phyloP scores from a whole-genome alignment of 2,888 invertebrate species.

The Drosophila yooni region DNA sequence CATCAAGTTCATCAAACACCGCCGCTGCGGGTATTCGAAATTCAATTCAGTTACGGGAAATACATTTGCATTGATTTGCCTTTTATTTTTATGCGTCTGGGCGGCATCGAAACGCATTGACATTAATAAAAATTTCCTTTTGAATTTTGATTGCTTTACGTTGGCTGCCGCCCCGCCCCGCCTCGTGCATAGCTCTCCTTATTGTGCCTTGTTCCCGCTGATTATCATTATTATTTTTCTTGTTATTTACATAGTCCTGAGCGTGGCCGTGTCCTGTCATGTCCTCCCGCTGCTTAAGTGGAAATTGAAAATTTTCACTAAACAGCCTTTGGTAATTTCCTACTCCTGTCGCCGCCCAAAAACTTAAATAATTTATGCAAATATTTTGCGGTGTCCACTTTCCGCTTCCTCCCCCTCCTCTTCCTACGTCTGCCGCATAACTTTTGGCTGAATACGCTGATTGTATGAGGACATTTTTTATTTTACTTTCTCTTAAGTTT shows the following conservation, averaged over 20 bases:
- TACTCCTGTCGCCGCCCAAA: conserved; percentile 45
- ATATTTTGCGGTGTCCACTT: conserved; percentile 61
- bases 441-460: conserved; percentile 31
- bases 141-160: conserved; percentile 81
- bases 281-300: conserved; percentile 53
- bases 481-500: conserved; percentile 7
- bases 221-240: conserved; percentile 66
- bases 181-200: conserved; percentile 33
- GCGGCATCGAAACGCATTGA: conserved; percentile 66
- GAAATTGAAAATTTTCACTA: conserved; percentile 78
- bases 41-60: conserved; percentile 80
- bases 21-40: conserved; percentile 67
- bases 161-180: background rate
- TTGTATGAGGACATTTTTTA: conserved; percentile 35
- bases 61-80: conserved; percentile 80
- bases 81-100: conserved; percentile 75
- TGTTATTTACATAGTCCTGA: conserved; percentile 70
- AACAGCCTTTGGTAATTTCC: conserved; percentile 56
- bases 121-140: conserved; percentile 82
- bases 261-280: conserved; percentile 33
- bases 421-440: conserved; percentile 47
- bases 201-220: conserved; percentile 56
- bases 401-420: too few relatives aligned
- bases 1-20: conserved; percentile 38
- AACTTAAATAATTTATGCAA: conserved; percentile 74